Percentiles rank a stretch among this genome's conserved stretches.
Conservation (phyloP, 35 echinoderm and acorn worm species). For the Lytechinus variegatus region DNA sequence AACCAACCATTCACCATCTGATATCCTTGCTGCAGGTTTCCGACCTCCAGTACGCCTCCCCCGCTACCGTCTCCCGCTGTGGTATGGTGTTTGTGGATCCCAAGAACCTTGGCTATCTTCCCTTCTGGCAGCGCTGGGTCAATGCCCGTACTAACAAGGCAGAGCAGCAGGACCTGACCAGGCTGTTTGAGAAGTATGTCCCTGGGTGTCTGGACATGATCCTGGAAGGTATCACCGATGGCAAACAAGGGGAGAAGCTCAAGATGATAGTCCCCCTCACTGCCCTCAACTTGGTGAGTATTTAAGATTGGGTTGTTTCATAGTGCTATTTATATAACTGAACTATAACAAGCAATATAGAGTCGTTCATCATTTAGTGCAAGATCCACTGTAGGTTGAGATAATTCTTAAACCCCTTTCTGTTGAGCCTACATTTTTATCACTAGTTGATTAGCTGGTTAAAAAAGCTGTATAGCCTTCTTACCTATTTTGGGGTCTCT, state of each 20-base stretch:
- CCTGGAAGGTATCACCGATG: constrained; percentile 91
- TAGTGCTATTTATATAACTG: too few species aligned
- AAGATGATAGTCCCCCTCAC: constrained; percentile 97
- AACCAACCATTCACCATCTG: not conserved
- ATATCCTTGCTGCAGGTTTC: constrained; percentile 71
- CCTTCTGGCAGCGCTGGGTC: constrained; percentile 98
- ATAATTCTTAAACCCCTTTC: too few species aligned
- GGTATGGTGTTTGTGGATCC: constrained; percentile 99
- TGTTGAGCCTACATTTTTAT: too few species aligned
- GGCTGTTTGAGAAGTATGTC: constrained; percentile 97
- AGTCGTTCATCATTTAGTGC: too few species aligned
- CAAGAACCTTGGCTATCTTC: constrained; percentile 96
- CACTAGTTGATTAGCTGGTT: too few species aligned
- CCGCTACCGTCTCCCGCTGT: constrained; percentile 96
- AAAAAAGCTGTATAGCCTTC: too few species aligned
- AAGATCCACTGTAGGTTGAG: too few species aligned
- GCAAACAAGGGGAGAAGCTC: constrained; percentile 94
- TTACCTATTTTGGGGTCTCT: too few species aligned
- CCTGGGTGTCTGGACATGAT: constrained; percentile 89
- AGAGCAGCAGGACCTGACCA: constrained; percentile 80
- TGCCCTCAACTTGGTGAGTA: constrained; percentile 93
- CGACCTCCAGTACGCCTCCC: constrained; percentile 97
- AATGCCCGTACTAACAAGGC: constrained; percentile 72
- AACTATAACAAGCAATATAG: too few species aligned
- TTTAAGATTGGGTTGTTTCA: too few species aligned